A percentile compares a stretch with the other conserved stretches of the same genome.
Conservation (phyloP, 2,113 vertebrate species). For the Eclectus roratus region DNA sequence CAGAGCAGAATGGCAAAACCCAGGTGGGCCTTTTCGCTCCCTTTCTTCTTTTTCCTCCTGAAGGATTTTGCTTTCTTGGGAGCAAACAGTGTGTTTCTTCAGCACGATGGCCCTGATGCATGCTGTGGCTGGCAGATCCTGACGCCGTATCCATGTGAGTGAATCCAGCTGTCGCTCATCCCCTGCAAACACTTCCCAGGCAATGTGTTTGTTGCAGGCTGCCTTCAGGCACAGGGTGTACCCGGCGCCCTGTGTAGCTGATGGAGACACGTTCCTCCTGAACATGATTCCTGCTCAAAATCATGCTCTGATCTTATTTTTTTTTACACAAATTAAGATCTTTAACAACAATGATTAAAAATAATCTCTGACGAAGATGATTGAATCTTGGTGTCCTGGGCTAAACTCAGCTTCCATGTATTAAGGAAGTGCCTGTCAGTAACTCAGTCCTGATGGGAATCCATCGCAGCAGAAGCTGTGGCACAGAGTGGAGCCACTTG, state of each 20-base stretch:
- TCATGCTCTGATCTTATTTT: neutral
- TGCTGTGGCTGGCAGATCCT: neutral
- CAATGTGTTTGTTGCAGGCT: neutral
- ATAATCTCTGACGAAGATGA: neutral
- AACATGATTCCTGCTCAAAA: neutral
- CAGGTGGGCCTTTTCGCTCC: neutral
- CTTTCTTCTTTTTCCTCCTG: neutral
- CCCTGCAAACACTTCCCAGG: neutral
- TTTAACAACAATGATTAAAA: neutral
- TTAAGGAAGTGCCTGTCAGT: neutral
- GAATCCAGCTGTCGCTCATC: neutral
- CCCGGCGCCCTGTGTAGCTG: neutral
- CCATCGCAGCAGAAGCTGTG: neutral
- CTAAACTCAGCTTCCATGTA: neutral
- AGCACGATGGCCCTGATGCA: fast-evolving
- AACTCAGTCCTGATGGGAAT: neutral
- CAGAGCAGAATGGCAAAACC: neutral
- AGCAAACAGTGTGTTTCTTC: neutral
- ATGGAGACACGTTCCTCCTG: neutral
- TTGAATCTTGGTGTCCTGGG: neutral
- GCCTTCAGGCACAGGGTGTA: neutral
- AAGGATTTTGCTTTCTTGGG: neutral
- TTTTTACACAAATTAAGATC: neutral
- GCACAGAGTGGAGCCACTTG: neutral
- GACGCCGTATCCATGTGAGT: neutral